Evolutionary conservation across 2,797 vertebrate species (phyloP).

Genomic region (Uromys caudimaculatus): DNA sequence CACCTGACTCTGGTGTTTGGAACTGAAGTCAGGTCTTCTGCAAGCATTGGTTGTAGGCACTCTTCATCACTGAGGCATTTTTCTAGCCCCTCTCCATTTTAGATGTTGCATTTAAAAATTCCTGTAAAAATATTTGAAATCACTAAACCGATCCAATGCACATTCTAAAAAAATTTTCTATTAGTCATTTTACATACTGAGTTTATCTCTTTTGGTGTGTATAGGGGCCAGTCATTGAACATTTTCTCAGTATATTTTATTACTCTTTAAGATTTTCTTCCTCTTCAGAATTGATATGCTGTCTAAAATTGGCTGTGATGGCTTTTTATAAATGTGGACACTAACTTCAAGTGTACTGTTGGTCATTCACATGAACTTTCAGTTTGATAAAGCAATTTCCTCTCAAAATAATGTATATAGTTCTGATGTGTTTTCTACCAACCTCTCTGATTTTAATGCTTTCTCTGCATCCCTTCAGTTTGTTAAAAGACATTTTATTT

Average conservation of each 20-base stretch:
- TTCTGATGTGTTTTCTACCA: conserved; percentile 16
- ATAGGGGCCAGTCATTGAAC: not conserved
- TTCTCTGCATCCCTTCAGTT: conserved; percentile 47
- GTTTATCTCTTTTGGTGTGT: not conserved
- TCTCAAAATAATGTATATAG: not conserved
- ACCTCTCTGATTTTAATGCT: not conserved
- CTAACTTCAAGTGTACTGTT: conserved; percentile 43
- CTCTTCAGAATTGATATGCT: conserved; percentile 2
- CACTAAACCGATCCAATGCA: conserved; percentile 10
- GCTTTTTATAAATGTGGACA: conserved; percentile 36
- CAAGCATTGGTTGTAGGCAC: not conserved
- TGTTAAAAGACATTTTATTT: conserved; percentile 59
- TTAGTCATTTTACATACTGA: not conserved
- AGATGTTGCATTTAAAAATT: conserved; percentile 21
- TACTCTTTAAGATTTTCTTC: conserved; percentile 19
- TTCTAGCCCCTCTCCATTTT: not conserved
- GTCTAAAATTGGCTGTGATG: not conserved
- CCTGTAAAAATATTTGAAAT: not conserved
- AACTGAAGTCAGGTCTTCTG: not conserved
- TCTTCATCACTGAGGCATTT: not conserved
- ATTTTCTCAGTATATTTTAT: conserved; percentile 45
- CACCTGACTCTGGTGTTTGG: not conserved
- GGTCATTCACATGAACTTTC: not conserved
- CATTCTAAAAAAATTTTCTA: conserved; percentile 22
- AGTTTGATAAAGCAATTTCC: not conserved